Base-by-base conservation (phyloP, 2,113 vertebrate species). In the Eolophus roseicapilla region DNA sequence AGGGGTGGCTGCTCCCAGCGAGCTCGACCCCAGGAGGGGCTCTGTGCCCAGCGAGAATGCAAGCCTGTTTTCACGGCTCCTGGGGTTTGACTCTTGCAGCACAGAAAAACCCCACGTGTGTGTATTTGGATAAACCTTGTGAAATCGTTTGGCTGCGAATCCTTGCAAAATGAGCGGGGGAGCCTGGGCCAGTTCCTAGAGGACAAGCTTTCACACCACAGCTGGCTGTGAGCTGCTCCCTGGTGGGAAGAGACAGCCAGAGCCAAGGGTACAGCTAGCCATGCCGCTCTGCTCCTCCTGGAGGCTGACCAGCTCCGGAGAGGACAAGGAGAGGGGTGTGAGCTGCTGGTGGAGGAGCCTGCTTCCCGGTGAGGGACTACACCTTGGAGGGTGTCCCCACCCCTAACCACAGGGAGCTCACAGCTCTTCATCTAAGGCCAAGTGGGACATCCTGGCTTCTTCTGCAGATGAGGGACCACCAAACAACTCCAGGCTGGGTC, bases 141-240 rank as follows among this genome's bases (percentile, higher is more conserved):
- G 75, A 78, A 83, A 88, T 16, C 0, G 4, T 18, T 68, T 95
- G 87, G 94, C 87, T 0, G 1, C 5, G 0, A 79, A 90, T 69
- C 53, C 69, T 84, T 70, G 74, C 2, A 0, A 78, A 91, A 74
- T 1, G 39, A 89, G 75, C 52, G 0, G 69, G 25, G 67, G 44
- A 92, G 82, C 78, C 10, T 2, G 43, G 67, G 77, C 91, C 94
- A 63, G 77, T 96, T 97, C 97, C 97, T 97, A 95, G 96, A 97
- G 83, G 90, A 97, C 96, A 90, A 63, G 77, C 60, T 76, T 93
- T 92, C 94, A 81, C 92, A 93, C 86, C 74, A 18, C 80, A 85
- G 86, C 95, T 95, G 97, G 96, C 96, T 55, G 86, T 3, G 73
- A 93, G 90, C 75, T 35, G 65, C 69, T 91, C 89, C 92, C 78